These are phyloP conservation scores for Lacerta bilineata DNA, from an alignment of 2,797 vertebrate species.

Conservation along the genomic window DNA sequence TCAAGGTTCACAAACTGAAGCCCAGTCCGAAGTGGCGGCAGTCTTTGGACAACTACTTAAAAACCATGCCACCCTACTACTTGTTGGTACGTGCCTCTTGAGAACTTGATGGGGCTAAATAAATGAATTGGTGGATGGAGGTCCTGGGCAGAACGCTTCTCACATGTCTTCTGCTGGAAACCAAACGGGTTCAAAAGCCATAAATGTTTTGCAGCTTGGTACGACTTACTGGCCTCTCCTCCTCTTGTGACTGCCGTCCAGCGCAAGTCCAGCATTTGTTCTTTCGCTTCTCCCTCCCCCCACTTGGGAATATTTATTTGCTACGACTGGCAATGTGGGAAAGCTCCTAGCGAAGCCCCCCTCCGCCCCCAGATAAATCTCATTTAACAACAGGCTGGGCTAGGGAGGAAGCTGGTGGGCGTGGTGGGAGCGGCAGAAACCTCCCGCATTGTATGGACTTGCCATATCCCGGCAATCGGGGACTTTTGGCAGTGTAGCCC, in stretches of 20 bases:
- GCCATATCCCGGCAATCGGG: slow-evolving; percentile 79
- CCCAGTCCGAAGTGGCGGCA: slow-evolving; percentile 98
- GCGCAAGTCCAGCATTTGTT: slow-evolving; percentile 27
- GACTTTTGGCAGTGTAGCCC: slow-evolving; percentile 63
- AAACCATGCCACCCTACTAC: slow-evolving; percentile 98
- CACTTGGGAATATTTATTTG: not conserved
- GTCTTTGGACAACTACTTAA: slow-evolving; percentile 97
- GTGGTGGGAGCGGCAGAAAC: slow-evolving; percentile 42
- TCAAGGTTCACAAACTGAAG: slow-evolving; percentile 99
- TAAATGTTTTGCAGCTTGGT: slow-evolving; percentile 29
- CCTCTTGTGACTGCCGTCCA: slow-evolving; percentile 14
- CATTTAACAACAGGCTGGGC: slow-evolving; percentile 26
- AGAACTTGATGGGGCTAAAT: slow-evolving; percentile 51
- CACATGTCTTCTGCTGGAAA: not conserved
- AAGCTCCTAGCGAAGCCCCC: slow-evolving; percentile 15
- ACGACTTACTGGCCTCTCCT: slow-evolving; percentile 6
- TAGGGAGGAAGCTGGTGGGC: slow-evolving; percentile 11
- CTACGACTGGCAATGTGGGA: slow-evolving; percentile 31
- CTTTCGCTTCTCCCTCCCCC: slow-evolving; percentile 9
- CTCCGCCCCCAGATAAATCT: not conserved
- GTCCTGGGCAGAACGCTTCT: not conserved
- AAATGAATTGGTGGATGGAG: slow-evolving; percentile 51
- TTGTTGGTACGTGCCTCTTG: slow-evolving; percentile 88
- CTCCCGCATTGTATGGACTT: slow-evolving; percentile 70
- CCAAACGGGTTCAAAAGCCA: slow-evolving; percentile 18